phyloP scores from a whole-genome alignment of 2,113 vertebrate genomes.

The Marmota flaviventris region DNA sequence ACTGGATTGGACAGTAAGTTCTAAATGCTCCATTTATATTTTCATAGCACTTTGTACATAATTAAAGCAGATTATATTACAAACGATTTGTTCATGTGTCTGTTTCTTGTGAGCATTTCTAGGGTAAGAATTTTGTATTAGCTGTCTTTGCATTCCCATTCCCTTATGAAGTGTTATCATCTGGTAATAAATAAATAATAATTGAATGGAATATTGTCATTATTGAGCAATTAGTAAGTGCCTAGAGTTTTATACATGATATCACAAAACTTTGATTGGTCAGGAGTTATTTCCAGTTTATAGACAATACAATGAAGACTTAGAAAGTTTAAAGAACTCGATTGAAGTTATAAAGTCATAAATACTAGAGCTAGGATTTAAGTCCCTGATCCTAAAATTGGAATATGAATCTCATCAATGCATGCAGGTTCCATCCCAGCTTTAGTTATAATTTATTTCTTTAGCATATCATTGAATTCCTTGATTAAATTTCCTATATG shows the following conservation, averaged over 20 bases:
- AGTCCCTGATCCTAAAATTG: not conserved
- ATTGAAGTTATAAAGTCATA: not conserved
- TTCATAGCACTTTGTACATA: not conserved
- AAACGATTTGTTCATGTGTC: slow-evolving; percentile 21
- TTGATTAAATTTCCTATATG: not conserved
- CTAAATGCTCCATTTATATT: not conserved
- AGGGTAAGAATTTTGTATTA: slow-evolving; percentile 35
- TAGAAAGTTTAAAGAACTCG: not conserved
- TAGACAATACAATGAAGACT: not conserved
- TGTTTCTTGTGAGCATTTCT: slow-evolving; percentile 8
- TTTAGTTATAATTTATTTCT: slow-evolving; percentile 54
- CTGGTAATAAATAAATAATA: not conserved
- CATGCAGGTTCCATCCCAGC: not conserved
- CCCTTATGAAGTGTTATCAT: not conserved
- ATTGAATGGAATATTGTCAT: not conserved
- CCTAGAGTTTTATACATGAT: not conserved
- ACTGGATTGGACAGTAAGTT: not conserved
- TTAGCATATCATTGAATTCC: not conserved
- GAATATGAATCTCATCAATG: not conserved
- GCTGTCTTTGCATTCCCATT: not conserved
- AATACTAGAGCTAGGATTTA: not conserved
- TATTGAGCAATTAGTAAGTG: slow-evolving; percentile 19
- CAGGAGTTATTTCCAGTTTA: slow-evolving; percentile 3
- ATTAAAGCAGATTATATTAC: slow-evolving; percentile 18
- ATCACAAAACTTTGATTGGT: not conserved